Evolutionary conservation across 1,140 invertebrate genomes (phyloP), one percentile per base, ranked within the genome.

Genomic region (Brachionus paranguensis): DNA sequence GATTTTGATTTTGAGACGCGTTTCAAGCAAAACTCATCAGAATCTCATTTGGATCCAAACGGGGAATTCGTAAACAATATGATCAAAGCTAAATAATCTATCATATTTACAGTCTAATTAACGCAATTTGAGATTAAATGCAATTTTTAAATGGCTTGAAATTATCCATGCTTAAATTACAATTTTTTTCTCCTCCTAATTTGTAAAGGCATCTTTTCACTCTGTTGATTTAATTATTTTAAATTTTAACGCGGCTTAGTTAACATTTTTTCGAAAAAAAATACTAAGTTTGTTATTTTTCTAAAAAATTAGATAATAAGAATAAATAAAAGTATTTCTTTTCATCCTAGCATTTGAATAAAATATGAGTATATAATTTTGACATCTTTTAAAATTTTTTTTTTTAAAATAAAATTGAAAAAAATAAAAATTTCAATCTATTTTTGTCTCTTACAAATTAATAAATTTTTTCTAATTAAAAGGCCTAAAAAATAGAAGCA

Each of bases 31-130:
- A 60, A 68, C 27, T 41, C 33, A 68, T 68, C n/a, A 37, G 33
- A 68, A 68, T 33, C 41, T 74, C 37, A 74, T 60, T 60, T 60
- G 20, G 20, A 60, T 74, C 41, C 70, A 43, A 74, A 74, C 70
- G 70, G 70, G 70, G 70, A 74, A 74, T 74, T 74, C 53, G 20
- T 20, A 60, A 60, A 60, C 53, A 60, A 60, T 27, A 60, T 60
- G 53, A 60, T 60, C 53, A 60, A 60, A 60, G 53, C 17, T 60
- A 8, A 60, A 50, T 50, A 24, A 29, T 50, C 27, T 50, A 45
- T 50, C 45, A 47, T 50, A 76, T 50, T 76, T 76, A 47, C 72
- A 76, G 72, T 76, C 72, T 76, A 76, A 76, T 76, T 76, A 47
- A 12, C 72, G 47, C 53, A 60, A 60, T 60, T 60, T 60, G 53